A percentile compares a stretch with the other conserved stretches of the same genome.
Evolutionary conservation across 2,888 invertebrate species (phyloP).

Genomic region (Drosophila austrosaltans): DNA sequence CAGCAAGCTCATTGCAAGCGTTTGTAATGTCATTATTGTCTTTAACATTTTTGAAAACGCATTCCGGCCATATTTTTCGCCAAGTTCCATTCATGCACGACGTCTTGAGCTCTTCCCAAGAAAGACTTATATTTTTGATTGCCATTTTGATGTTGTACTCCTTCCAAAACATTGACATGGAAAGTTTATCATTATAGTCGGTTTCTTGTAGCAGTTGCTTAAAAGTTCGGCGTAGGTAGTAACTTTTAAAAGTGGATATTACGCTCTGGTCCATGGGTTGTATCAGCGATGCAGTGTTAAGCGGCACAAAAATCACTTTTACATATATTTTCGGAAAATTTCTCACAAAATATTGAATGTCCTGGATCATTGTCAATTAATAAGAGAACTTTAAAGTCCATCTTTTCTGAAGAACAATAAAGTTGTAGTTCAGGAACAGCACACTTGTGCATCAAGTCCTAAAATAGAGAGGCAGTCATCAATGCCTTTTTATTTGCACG

Average conservation of each 20-base stretch:
- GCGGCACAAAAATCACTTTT: background rate
- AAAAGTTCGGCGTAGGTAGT: background rate
- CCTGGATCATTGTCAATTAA: background rate
- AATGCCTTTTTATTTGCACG: background rate
- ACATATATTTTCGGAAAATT: background rate
- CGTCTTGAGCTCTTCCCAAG: too few relatives aligned
- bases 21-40: too few relatives aligned
- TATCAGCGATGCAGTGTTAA: slow-evolving; percentile 1
- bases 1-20: too few relatives aligned
- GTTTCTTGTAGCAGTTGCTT: background rate
- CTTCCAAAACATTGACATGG: too few relatives aligned
- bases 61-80: too few relatives aligned
- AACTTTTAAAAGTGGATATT: too few relatives aligned
- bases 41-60: too few relatives aligned
- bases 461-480: background rate
- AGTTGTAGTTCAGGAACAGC: too few relatives aligned
- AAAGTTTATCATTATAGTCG: background rate
- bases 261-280: background rate
- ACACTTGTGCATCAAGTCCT: background rate
- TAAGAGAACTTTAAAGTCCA: background rate
- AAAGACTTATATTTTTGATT: too few relatives aligned
- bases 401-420: background rate
- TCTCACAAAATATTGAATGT: slow-evolving; percentile 1
- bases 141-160: too few relatives aligned
- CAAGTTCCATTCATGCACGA: too few relatives aligned